Base-by-base conservation (phyloP, 2,888 invertebrate species). In the Parasteatoda lunata region DNA sequence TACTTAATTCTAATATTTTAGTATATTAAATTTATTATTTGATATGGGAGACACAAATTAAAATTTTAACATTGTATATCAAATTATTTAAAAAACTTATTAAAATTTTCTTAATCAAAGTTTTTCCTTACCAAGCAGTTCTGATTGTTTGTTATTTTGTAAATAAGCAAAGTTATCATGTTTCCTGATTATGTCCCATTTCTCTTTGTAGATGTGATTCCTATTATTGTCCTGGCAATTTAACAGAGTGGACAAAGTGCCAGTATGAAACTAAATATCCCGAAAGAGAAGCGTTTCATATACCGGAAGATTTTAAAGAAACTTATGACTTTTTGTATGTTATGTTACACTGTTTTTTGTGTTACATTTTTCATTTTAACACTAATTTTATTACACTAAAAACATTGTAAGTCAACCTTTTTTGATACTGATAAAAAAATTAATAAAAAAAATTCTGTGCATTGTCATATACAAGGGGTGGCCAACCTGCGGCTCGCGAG, bases 161-260 rank as follows among this genome's bases (percentile, higher is more conserved):
- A 69, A 45, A 69, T 11, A 69, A 11, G 47, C 0, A 45, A 30
- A 1, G 45, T 1, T 59, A 54, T 54, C 8, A 54, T 54, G 59
- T 7, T 11, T 11, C 59, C 3, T 11, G 13, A 9, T 1, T 59
- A 59, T 30, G 2, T 30, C 30, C 30, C n/a, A n/a, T 30, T 0
- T 92, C 94, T 64, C 94, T 95, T 90, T 88, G 68, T 54, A 89
- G 89, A 59, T 88, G 59, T 84, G 93, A 94, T 86, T 96, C 96
- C 5, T 99, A 99, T 91, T 94, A 94, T 89, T 99, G 99, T 92
- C 94, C 94, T 89, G 97, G 97, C 51, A 93, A 95, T 91, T 90
- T 96, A 54, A 95, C 95, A 11, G 98, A 97, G 91, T 99, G 97
- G 97, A 95, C 96, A 0, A 96, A 96, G 92, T 99, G 99, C 92